Conservation (phyloP, 2,113 vertebrate genomes). For the Actinemys pallida region DNA sequence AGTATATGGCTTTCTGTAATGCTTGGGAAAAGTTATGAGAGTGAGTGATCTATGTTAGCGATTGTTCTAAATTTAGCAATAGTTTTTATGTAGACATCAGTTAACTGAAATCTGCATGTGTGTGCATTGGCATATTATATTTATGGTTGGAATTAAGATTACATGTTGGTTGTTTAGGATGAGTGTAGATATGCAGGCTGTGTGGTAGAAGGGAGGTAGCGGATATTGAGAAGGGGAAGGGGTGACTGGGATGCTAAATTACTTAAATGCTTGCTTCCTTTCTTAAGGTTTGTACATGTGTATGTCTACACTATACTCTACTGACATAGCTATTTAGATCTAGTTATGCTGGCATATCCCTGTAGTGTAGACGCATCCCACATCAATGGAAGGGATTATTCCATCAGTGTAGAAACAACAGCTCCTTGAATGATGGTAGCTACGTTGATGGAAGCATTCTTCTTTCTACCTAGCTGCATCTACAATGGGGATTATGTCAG, state of each 20-base stretch:
- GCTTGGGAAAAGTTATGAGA: background rate
- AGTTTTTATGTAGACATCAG: background rate
- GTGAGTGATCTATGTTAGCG: background rate
- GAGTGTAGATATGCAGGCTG: background rate
- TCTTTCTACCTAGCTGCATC: background rate
- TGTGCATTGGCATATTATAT: background rate
- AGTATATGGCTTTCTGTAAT: background rate
- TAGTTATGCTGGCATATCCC: background rate
- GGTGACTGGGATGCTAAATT: background rate
- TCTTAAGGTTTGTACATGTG: constrained; percentile 19
- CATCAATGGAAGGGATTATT: background rate
- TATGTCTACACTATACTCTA: background rate
- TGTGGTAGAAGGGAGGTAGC: background rate
- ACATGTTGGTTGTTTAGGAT: background rate
- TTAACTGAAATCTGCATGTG: background rate
- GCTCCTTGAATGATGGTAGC: background rate
- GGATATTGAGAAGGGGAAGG: background rate
- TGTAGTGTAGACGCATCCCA: background rate
- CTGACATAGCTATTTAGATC: background rate
- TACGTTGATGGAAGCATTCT: background rate
- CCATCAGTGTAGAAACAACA: background rate
- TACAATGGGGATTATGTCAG: background rate
- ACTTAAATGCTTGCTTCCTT: background rate
- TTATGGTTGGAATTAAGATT: background rate
- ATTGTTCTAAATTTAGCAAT: background rate